Conservation (phyloP, 2,888 invertebrate genomes). For the Ariolimax columbianus region DNA sequence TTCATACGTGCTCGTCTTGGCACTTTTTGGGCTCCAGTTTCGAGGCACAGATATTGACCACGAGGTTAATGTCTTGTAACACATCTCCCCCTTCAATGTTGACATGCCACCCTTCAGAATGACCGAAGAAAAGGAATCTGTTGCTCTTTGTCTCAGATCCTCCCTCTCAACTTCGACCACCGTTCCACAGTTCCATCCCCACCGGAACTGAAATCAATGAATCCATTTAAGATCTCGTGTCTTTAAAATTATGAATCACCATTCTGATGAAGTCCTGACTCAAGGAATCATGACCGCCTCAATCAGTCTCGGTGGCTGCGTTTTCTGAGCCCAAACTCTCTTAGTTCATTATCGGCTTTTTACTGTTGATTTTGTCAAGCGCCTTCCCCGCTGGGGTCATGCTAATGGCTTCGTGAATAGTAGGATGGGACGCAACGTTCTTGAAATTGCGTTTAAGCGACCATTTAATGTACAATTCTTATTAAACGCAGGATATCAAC, state of each 20-base stretch:
- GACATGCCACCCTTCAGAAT: background rate
- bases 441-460: too few species aligned
- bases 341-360: constrained; percentile 21
- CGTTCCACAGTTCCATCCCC: background rate
- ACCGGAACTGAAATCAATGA: constrained; percentile 2
- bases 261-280: background rate
- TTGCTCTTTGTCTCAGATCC: constrained; percentile 31
- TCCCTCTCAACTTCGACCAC: background rate
- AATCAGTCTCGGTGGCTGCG: constrained; percentile 19
- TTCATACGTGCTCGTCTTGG: too few species aligned
- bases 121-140: constrained; percentile 19
- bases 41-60: background rate
- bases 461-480: too few species aligned
- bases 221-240: constrained; percentile 31
- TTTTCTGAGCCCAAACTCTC: background rate
- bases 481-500: too few species aligned
- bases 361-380: background rate
- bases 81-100: background rate
- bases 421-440: too few species aligned
- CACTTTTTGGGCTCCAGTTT: too few species aligned
- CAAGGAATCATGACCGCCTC: background rate
- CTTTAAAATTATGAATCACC: constrained; percentile 44
- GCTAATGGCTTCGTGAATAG: too few species aligned
- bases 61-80: background rate
- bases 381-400: too few species aligned